Conservation (phyloP, 2,797 vertebrate genomes). For the Knipowitschia caucasica region DNA sequence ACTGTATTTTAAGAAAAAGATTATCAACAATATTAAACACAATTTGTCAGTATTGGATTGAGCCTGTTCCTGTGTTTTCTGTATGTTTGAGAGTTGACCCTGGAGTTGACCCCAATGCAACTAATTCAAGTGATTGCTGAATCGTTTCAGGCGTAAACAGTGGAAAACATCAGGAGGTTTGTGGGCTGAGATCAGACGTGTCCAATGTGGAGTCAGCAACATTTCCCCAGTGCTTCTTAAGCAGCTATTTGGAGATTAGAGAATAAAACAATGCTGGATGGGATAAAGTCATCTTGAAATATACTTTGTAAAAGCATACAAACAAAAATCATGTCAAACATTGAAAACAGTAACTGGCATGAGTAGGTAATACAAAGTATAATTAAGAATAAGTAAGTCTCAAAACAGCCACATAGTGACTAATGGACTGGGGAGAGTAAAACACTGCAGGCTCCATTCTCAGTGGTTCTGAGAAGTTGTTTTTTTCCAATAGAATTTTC, state of each 20-base stretch:
- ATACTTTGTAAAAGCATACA: no score
- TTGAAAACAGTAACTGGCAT: no score
- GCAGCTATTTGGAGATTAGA: not conserved
- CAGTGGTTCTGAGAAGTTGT: no score
- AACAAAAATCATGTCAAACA: no score
- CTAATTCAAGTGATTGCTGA: slow-evolving; percentile 52
- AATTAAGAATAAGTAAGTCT: no score
- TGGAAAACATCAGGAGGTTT: slow-evolving; percentile 18
- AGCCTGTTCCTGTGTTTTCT: slow-evolving; percentile 31
- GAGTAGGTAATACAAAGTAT: no score
- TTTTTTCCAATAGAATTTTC: no score
- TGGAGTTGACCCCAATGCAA: slow-evolving; percentile 39
- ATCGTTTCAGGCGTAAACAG: slow-evolving; percentile 35
- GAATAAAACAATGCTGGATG: not conserved
- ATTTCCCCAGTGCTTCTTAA: not conserved
- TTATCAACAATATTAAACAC: slow-evolving; percentile 96
- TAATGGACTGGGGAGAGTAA: no score
- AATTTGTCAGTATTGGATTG: slow-evolving; percentile 80
- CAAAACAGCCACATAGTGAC: no score
- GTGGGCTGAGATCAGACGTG: slow-evolving; percentile 9
- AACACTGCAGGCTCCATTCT: no score
- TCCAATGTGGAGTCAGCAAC: not conserved
- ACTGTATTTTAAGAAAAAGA: slow-evolving; percentile 98
- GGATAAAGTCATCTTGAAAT: not conserved
- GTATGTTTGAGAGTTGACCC: slow-evolving; percentile 6